phyloP scores from a whole-genome alignment of 2,113 vertebrate species.

The Hemiscyllium ocellatum region DNA sequence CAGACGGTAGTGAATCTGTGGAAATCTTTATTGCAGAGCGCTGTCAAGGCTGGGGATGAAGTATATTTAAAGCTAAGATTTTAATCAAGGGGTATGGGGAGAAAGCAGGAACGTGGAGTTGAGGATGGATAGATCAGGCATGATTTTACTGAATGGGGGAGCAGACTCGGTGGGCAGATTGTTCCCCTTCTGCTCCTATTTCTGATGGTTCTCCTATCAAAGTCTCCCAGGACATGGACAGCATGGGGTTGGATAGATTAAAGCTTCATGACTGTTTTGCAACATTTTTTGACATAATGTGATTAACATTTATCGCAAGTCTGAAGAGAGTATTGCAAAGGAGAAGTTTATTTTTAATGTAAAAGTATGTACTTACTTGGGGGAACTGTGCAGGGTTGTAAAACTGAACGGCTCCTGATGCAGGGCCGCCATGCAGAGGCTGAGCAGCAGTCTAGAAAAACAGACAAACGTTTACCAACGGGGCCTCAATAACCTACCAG shows the following conservation, averaged over 20 bases:
- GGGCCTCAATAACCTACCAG: not conserved
- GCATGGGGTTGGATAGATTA: not conserved
- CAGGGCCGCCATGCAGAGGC: conserved; percentile 46
- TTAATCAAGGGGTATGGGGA: no score
- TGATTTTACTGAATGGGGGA: no score
- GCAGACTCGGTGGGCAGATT: no score
- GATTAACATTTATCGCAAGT: not conserved
- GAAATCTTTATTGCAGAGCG: no score
- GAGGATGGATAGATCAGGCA: no score
- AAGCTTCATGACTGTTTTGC: not conserved
- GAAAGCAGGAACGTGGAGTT: no score
- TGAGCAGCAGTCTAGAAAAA: conserved; percentile 46
- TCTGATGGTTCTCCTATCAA: not conserved
- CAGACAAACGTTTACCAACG: conserved; percentile 19
- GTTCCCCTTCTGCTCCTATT: no score
- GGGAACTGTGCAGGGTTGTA: conserved; percentile 82
- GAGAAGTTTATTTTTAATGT: not conserved
- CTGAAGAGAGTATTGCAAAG: not conserved
- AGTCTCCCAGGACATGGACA: not conserved
- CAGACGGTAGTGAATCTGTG: no score
- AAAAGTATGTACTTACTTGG: conserved; percentile 60
- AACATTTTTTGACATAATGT: not conserved
- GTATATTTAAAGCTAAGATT: no score
- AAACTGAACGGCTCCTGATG: conserved; percentile 67
- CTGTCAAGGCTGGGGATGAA: no score